Base-by-base conservation (phyloP, 2,113 vertebrate species). In the Passer montanus region DNA sequence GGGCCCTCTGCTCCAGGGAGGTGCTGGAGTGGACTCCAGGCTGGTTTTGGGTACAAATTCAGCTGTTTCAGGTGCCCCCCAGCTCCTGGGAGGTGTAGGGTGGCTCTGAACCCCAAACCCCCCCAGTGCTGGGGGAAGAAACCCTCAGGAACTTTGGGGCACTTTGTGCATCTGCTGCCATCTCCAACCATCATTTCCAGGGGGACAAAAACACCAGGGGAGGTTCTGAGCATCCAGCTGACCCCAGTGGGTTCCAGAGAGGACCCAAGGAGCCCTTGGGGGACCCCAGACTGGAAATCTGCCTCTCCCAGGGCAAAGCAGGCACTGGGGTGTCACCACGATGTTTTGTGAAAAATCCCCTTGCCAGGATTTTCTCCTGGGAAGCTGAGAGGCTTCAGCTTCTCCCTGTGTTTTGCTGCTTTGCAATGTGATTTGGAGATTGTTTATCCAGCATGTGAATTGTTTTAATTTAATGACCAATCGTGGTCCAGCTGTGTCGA, bases 161-260 rank as follows among this genome's bases (percentile, higher is more conserved):
- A 6, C 26, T 53, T 47, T 66, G 67, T n/a, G 67, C 19, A 53
- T 19, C 33, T 74, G 21, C 22, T 85, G 47, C 20, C 15, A 10
- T 15, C 69, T 63, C 27, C 58, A 82, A 5, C 14, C 62, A 33
- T 27, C 21, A 3, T 83, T 76, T 72, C 63, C 30, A 31, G 22
- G 13, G 22, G 17, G 24, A 1, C 2, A 2, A 20, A 69, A 37
- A 0, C 5, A 21, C 7, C 31, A 22, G 17, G 41, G 17, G 23
- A 76, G 44, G 52, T 68, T 60, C 44, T 56, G 37, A 31, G 46
- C 5, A 1, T 33, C 53, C 73, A 37, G 7, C 5, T 58, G 67
- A 35, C 20, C 33, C 37, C 62, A 13, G 2, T 44, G 46, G 9
- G 15, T 63, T 79, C 53, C 58, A 75, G 69, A 23, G 2, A 14